Percentiles rank a stretch among this genome's conserved stretches.
phyloP scores from a whole-genome alignment of 2,113 vertebrate genomes.

The Actenoides lindsayi region DNA sequence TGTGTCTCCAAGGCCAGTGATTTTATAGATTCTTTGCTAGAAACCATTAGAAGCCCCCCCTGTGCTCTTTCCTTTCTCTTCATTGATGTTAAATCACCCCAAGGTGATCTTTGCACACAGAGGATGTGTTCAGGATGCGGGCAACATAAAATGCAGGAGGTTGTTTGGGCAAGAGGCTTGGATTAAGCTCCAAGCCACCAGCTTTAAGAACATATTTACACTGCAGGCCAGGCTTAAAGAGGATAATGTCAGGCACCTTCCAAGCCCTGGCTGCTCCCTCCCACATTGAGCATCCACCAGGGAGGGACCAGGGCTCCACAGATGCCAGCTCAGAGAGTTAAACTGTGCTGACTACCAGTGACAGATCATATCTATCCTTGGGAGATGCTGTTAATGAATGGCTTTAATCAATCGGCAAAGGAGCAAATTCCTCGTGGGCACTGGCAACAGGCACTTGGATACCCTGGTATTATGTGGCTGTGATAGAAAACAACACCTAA shows the following conservation, averaged over 20 bases:
- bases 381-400: not conserved
- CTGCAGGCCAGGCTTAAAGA: not conserved
- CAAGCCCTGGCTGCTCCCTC: not conserved
- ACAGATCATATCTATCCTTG: not conserved
- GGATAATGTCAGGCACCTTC: not conserved
- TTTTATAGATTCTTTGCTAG: not conserved
- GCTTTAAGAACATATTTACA: not conserved
- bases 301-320: not conserved
- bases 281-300: not conserved
- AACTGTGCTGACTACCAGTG: not conserved
- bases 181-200: not conserved
- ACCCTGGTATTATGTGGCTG: not conserved
- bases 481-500: not conserved
- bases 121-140: not conserved
- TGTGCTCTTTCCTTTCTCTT: not conserved
- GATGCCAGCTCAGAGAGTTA: not conserved
- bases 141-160: accelerated
- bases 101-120: not conserved
- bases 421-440: accelerated
- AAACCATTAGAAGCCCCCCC: not conserved
- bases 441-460: not conserved
- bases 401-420: not conserved
- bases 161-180: not conserved
- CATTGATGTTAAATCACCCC: not conserved
- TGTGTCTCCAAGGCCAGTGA: not conserved